These are phyloP conservation scores for Zeugodacus cucurbitae DNA, from an alignment of 1,140 invertebrate genomes.

Conservation along the genomic window DNA sequence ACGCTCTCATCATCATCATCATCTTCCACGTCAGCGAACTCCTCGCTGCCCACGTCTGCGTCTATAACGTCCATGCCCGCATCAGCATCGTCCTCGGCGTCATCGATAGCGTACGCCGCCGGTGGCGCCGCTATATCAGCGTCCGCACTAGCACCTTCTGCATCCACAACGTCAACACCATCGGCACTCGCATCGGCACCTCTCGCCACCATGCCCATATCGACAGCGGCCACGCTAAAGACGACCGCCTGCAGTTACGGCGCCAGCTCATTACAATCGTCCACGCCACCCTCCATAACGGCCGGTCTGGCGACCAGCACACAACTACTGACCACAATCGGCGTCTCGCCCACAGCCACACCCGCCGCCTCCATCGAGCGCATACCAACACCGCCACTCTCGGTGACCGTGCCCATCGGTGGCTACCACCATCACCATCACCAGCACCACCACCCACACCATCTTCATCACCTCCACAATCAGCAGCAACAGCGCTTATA, in stretches of 20 bases:
- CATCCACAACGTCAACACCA: slow-evolving; percentile 55
- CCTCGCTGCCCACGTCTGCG: slow-evolving; percentile 56
- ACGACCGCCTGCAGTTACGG: slow-evolving; percentile 61
- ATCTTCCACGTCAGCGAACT: slow-evolving; percentile 37
- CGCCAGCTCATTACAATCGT: slow-evolving; percentile 8
- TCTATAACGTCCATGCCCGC: slow-evolving; percentile 53
- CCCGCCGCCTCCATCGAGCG: slow-evolving; percentile 49
- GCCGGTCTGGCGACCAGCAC: slow-evolving; percentile 50
- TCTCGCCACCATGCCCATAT: slow-evolving; percentile 54
- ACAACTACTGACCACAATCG: slow-evolving; percentile 52
- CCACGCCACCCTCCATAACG: slow-evolving; percentile 42
- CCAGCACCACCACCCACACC: slow-evolving; percentile 26
- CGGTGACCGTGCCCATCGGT: slow-evolving; percentile 54
- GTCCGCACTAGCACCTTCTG: background rate
- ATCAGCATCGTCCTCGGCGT: slow-evolving; percentile 55
- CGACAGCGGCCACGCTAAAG: slow-evolving; percentile 58
- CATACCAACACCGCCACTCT: slow-evolving; percentile 56
- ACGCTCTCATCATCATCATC: slow-evolving; percentile 41
- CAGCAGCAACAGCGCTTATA: slow-evolving; percentile 40
- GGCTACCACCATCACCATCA: slow-evolving; percentile 27
- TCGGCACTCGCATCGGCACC: slow-evolving; percentile 58
- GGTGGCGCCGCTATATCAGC: background rate
- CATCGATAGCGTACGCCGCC: slow-evolving; percentile 51
- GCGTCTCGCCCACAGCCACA: slow-evolving; percentile 40
- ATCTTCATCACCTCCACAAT: slow-evolving; percentile 28